Evolutionary conservation across 2,797 vertebrate species (phyloP), one percentile per base, ranked within the genome.

Genomic region (Helarctos malayanus): DNA sequence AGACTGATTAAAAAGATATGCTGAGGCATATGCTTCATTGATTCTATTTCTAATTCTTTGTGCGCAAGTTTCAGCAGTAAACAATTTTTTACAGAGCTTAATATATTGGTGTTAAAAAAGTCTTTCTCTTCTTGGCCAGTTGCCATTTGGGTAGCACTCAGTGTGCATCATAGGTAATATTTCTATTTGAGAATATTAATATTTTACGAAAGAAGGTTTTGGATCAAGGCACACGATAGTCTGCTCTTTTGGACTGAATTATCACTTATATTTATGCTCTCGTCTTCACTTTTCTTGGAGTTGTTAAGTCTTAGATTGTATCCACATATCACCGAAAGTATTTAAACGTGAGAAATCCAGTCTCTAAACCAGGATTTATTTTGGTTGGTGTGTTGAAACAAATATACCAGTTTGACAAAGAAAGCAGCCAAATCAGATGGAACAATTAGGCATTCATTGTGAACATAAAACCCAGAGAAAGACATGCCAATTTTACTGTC

Each of bases 41-140:
- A 96, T 90, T 97, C 52, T 96, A 47, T 95, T 93, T 93, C 88
- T 97, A 81, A 79, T 88, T 88, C 94, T 96, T 65, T 25, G 18
- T 80, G 61, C 27, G 71, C 56, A 94, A 90, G 29, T 97, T 97
- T 96, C 59, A 95, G 9, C 49, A 79, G 76, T 85, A 98, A 98
- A 97, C 38, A 93, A 1, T 92, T 93, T 95, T 94, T 97, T 85
- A 96, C 19, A 88, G 89, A 90, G 71, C 41, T 92, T 96, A 93
- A 96, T 59, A 25, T 88, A 81, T 45, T 89, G 13, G 38, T 92
- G 29, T 96, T 96, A 89, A 93, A 52, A 92, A 54, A 35, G 45
- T 89, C 6, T 25, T 95, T 94, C 8, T 88, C 8, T 92, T 83
- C 38, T 95, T 95, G 87, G 89, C 76, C 57, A 88, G 7, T 91